Base-by-base conservation (phyloP, 30 jellyfish, hydroid and myxozoan species). In the Aurelia aurita region DNA sequence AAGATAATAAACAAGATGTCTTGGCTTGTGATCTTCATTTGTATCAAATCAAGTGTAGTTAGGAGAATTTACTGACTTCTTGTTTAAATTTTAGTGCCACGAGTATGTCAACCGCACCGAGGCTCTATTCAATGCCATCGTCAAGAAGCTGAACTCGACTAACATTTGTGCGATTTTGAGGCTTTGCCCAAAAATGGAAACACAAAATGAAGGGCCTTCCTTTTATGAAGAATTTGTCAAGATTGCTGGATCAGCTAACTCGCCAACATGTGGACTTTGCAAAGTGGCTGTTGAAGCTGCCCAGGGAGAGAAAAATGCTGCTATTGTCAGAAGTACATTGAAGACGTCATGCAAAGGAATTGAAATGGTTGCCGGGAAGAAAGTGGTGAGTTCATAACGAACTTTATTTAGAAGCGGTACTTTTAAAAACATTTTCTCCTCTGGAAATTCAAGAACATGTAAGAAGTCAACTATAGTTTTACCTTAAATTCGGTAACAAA, bases 211-310 rank as follows among this genome's bases (percentile, higher is more conserved):
- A 39, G 51, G 51, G 15, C 35, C 21, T 15, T 78, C 74, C 18
- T 43, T 69, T 20, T 60, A 29, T 43, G 89, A 39, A 19, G 20
- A 46, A 2, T 35, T 78, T 25, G 15, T 20, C 34, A 13, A 61
- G 32, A 39, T 39, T 39, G 22, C 74, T 14, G 10, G 45, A 19
- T 39, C 80, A 11, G 80, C 72, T 0, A 63, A 35, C 32, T 20
- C 43, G 29, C 59, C 79, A 28, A 53, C 80, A 0, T 78, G 89
- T 62, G 71, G 89, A 4, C 39, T 78, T 51, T 78, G 89, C 80
- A 78, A 78, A 61, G 70, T 69, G 6, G 77, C 71, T 19, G 73
- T 78, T 0, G 79, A 23, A 16, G 73, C 80, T 2, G 34, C 74
- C 25, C 71, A 15, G 23, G 51, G 51, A 39, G 51, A 39, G 9